Conservation (phyloP, 2,113 vertebrate genomes). For the Polypterus senegalus region DNA sequence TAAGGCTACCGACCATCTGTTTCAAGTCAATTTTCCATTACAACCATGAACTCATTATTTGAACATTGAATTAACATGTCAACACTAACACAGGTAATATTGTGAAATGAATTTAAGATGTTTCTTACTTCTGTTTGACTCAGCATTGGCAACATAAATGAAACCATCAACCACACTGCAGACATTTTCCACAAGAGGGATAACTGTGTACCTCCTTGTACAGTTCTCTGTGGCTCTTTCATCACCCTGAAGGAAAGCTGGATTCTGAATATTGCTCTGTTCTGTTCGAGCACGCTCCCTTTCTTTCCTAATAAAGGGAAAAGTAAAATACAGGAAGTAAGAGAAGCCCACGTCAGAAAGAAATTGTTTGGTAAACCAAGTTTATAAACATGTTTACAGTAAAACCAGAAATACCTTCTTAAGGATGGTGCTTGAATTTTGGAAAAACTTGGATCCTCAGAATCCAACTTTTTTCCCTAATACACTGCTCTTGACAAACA, state of each 20-base stretch:
- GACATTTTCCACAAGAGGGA: constrained; percentile 72
- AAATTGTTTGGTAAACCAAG: too few relatives aligned
- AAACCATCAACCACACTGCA: constrained; percentile 78
- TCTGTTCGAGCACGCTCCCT: constrained; percentile 67
- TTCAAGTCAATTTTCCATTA: too few relatives aligned
- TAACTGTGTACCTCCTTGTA: constrained; percentile 44
- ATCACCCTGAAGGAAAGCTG: constrained; percentile 62
- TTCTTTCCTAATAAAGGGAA: constrained; percentile 57
- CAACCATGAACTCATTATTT: too few relatives aligned
- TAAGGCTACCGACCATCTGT: too few relatives aligned
- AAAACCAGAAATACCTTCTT: too few relatives aligned
- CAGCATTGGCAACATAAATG: constrained; percentile 85
- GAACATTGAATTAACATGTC: too few relatives aligned
- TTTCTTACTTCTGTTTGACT: constrained; percentile 58
- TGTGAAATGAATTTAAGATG: neutral
- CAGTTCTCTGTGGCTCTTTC: constrained; percentile 35
- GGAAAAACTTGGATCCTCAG: too few relatives aligned
- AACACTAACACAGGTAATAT: neutral
- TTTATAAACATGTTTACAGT: too few relatives aligned
- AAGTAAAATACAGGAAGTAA: neutral
- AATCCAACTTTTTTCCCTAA: too few relatives aligned
- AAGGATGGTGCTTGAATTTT: too few relatives aligned
- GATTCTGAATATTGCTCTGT: constrained; percentile 56
- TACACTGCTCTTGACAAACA: too few relatives aligned
- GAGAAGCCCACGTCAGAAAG: too few relatives aligned